Percentiles rank a stretch among this genome's conserved stretches.
Conservation (phyloP, 2,888 invertebrate species). For the Drosophila seclusa region DNA sequence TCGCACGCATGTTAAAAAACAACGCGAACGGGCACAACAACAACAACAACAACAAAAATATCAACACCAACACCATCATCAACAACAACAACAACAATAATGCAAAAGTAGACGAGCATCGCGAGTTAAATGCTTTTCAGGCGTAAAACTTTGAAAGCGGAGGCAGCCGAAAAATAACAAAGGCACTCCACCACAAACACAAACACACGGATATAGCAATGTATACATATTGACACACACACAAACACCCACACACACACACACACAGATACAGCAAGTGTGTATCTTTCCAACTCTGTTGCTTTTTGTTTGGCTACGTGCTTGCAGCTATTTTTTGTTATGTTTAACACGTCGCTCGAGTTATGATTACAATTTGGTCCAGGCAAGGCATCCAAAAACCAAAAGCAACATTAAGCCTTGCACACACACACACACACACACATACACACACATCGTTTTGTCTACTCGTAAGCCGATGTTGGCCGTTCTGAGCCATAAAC, state of each 20-base stretch:
- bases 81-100: slow-evolving; percentile 18
- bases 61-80: slow-evolving; percentile 10
- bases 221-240: slow-evolving; percentile 13
- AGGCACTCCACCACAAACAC: slow-evolving; percentile 18
- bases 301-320: slow-evolving; percentile 61
- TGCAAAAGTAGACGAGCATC: slow-evolving; percentile 43
- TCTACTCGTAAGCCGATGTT: slow-evolving; percentile 12
- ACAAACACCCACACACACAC: not conserved
- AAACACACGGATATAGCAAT: slow-evolving; percentile 8
- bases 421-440: slow-evolving; percentile 2
- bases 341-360: slow-evolving; percentile 73
- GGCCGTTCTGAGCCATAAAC: slow-evolving; percentile 43
- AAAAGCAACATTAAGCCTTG: slow-evolving; percentile 4
- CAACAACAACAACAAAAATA: slow-evolving; percentile 8
- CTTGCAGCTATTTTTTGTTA: slow-evolving; percentile 77
- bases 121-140: slow-evolving; percentile 69
- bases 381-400: slow-evolving; percentile 6
- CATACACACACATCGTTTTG: not conserved
- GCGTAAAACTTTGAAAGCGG: slow-evolving; percentile 62
- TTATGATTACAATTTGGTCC: slow-evolving; percentile 74
- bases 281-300: slow-evolving; percentile 14
- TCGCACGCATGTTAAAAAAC: slow-evolving; percentile 61
- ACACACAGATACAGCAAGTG: not conserved
- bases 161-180: slow-evolving; percentile 38
- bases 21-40: slow-evolving; percentile 16